Evolutionary conservation across 2,888 invertebrate species (phyloP).

Genomic region (Hypomecis atomaria): DNA sequence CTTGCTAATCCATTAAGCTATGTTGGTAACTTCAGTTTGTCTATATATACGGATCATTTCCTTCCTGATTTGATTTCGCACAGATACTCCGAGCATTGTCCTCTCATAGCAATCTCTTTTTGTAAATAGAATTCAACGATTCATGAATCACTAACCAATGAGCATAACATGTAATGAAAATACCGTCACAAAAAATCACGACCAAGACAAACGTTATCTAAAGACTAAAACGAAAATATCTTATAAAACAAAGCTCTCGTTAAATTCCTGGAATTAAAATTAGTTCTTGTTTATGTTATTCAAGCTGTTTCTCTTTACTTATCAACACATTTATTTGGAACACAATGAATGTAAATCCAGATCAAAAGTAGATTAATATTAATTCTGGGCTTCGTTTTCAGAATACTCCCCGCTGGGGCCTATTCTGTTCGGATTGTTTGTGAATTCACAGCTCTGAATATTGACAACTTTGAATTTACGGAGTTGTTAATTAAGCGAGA

Average conservation of each 20-base stretch:
- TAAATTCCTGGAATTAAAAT: conserved; percentile 13
- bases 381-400: conserved; percentile 26
- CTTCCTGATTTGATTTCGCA: too few relatives aligned
- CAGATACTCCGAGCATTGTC: too few relatives aligned
- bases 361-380: conserved; percentile 31
- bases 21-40: too few relatives aligned
- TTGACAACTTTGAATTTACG: conserved; percentile 24
- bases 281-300: conserved; percentile 15
- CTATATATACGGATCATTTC: too few relatives aligned
- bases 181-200: too few relatives aligned
- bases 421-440: conserved; percentile 28
- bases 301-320: conserved; percentile 12
- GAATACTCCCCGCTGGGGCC: conserved; percentile 19
- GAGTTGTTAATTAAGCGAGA: conserved; percentile 19
- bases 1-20: neutral
- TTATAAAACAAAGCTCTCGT: neutral
- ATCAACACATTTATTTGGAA: conserved; percentile 20
- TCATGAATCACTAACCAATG: too few relatives aligned
- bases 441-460: conserved; percentile 20
- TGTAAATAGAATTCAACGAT: too few relatives aligned
- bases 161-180: too few relatives aligned
- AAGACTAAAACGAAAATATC: neutral
- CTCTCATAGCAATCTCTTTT: too few relatives aligned
- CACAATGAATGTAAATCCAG: conserved; percentile 22
- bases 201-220: too few relatives aligned